Evolutionary conservation across 1,140 invertebrate species (phyloP).

Genomic region (Drosophila subpulchrella): DNA sequence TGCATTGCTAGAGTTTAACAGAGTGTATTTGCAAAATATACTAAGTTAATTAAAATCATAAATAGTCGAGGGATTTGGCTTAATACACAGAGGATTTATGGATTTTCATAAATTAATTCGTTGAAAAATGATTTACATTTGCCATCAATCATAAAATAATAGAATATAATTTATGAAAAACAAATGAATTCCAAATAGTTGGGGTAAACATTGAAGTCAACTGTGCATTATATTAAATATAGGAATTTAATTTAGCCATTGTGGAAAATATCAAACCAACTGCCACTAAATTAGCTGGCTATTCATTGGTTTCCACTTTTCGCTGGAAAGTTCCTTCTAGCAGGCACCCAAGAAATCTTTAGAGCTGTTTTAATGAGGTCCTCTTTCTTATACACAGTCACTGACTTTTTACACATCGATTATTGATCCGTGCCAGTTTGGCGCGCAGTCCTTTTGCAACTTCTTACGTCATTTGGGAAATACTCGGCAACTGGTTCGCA

Average conservation of each 20-base stretch:
- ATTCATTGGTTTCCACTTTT: neutral
- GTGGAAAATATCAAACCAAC: neutral
- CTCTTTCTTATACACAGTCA: conserved; percentile 26
- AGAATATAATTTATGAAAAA: neutral
- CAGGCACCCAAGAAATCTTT: neutral
- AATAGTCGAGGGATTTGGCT: too few species aligned
- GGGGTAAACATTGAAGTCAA: too few species aligned
- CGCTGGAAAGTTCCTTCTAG: neutral
- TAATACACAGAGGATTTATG: neutral
- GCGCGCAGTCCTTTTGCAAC: conserved; percentile 56
- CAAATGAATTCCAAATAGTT: neutral
- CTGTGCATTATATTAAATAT: too few species aligned
- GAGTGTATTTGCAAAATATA: neutral
- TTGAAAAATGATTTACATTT: too few species aligned
- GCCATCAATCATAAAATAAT: too few species aligned
- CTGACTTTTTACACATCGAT: conserved; percentile 52
- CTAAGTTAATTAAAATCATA: neutral
- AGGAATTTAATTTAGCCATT: neutral
- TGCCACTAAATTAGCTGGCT: conserved; percentile 5
- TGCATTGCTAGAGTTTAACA: neutral
- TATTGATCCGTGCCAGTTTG: conserved; percentile 55
- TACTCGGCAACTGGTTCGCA: conserved; percentile 45
- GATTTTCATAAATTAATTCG: neutral
- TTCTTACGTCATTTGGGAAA: conserved; percentile 61
- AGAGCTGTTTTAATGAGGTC: conserved; percentile 29